Evolutionary conservation across 2,888 invertebrate species (phyloP).

Genomic region (Perizoma flavofasciatum): DNA sequence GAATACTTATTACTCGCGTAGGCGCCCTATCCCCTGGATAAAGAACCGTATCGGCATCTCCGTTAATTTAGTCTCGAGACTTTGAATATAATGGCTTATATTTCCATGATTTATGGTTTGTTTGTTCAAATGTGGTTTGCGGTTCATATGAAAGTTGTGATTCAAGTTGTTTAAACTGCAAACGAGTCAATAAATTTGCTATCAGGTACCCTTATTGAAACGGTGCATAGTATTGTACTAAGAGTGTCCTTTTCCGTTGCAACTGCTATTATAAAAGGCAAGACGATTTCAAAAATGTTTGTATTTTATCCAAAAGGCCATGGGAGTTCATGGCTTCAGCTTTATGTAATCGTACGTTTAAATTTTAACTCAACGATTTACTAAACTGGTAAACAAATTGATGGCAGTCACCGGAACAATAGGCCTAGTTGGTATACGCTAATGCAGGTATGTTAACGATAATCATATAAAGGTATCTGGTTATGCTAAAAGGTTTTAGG

Average conservation of each 20-base stretch:
- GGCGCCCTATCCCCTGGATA: conserved; percentile 50
- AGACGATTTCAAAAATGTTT: too few species aligned
- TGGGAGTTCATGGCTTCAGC: too few species aligned
- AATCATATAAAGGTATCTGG: conserved; percentile 30
- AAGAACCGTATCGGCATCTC: conserved; percentile 45
- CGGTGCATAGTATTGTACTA: not conserved
- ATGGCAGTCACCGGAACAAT: conserved; percentile 40
- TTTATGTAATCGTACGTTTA: not conserved
- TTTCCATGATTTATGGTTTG: conserved; percentile 60
- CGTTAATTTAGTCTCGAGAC: conserved; percentile 56
- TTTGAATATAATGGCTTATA: conserved; percentile 59
- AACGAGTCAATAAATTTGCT: conserved; percentile 39
- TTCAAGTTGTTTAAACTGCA: conserved; percentile 44
- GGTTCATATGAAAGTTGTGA: conserved; percentile 53
- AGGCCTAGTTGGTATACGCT: conserved; percentile 26
- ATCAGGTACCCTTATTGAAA: conserved; percentile 11
- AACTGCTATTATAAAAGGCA: not conserved
- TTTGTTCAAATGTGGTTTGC: conserved; percentile 51
- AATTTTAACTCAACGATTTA: conserved; percentile 25
- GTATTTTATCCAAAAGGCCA: too few species aligned
- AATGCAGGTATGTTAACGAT: conserved; percentile 32
- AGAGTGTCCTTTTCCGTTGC: not conserved
- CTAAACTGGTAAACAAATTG: conserved; percentile 39
- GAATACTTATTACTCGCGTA: conserved; percentile 54
- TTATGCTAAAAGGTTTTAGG: conserved; percentile 34